Conservation (phyloP, 2,113 vertebrate species). For the Bagarius yarrelli region DNA sequence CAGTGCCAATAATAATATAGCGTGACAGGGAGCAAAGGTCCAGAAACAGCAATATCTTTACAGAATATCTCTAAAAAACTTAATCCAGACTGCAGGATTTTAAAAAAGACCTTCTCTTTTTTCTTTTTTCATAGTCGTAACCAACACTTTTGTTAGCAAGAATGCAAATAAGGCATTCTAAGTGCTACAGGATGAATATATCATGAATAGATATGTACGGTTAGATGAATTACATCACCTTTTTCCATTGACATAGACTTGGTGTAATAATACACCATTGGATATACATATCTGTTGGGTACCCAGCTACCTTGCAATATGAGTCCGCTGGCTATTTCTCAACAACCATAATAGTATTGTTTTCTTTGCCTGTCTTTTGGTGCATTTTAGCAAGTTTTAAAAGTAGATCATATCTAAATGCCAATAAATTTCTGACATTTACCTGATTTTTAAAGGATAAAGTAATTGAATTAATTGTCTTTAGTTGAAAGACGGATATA, state of each 20-base stretch:
- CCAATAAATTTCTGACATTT: not conserved
- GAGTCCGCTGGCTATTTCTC: not conserved
- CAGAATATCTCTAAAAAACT: conserved; percentile 8
- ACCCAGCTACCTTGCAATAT: too few species aligned
- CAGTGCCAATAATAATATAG: conserved; percentile 3
- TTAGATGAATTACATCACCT: not conserved
- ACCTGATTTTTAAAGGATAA: not conserved
- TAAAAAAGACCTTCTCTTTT: not conserved
- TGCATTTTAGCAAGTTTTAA: not conserved
- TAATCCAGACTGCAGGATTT: not conserved
- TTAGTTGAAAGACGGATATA: not conserved
- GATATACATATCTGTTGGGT: too few species aligned
- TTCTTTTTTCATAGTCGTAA: not conserved
- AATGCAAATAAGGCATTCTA: not conserved
- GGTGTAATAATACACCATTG: too few species aligned
- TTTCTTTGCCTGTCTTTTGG: not conserved
- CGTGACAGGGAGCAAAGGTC: conserved; percentile 8
- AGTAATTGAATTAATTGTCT: not conserved
- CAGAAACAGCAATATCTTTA: not conserved
- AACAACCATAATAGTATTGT: not conserved
- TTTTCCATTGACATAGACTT: not conserved
- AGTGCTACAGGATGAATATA: not conserved
- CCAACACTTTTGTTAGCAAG: not conserved
- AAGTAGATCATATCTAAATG: not conserved
- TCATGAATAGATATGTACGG: not conserved